phyloP scores from a whole-genome alignment of 2,797 vertebrate species.

The Buceros bicornis region DNA sequence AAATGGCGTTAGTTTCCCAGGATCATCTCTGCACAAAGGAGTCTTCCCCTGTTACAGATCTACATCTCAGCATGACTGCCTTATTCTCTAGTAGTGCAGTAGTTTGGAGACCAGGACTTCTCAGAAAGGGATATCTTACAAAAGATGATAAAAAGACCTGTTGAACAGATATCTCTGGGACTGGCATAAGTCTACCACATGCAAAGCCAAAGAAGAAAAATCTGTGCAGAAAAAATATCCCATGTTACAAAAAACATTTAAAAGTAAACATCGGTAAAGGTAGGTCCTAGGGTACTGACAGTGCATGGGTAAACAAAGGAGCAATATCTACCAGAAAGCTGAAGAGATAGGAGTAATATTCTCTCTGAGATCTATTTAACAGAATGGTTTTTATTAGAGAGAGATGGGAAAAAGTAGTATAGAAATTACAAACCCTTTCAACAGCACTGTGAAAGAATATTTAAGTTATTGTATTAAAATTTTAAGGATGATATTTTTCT shows the following conservation, averaged over 20 bases:
- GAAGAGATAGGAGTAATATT: neutral
- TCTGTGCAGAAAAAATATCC: neutral
- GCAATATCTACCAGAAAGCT: neutral
- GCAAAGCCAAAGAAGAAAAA: neutral
- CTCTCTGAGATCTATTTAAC: neutral
- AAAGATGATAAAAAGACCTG: neutral
- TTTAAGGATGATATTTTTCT: neutral
- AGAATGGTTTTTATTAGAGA: neutral
- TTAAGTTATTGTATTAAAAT: neutral
- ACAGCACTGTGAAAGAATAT: fast-evolving
- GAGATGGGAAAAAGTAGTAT: neutral
- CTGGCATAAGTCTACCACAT: neutral
- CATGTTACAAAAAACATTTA: neutral
- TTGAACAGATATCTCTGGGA: neutral
- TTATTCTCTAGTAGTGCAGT: neutral
- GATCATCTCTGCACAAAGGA: neutral
- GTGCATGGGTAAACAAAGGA: neutral
- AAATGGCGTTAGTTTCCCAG: neutral
- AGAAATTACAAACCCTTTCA: neutral
- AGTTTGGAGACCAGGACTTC: neutral
- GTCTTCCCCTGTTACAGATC: neutral
- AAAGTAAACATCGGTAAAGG: neutral
- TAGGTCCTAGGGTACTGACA: neutral
- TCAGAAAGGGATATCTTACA: neutral
- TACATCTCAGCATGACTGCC: fast-evolving